Conservation (phyloP, 2,888 invertebrate species). For the Ferrisia virgata region DNA sequence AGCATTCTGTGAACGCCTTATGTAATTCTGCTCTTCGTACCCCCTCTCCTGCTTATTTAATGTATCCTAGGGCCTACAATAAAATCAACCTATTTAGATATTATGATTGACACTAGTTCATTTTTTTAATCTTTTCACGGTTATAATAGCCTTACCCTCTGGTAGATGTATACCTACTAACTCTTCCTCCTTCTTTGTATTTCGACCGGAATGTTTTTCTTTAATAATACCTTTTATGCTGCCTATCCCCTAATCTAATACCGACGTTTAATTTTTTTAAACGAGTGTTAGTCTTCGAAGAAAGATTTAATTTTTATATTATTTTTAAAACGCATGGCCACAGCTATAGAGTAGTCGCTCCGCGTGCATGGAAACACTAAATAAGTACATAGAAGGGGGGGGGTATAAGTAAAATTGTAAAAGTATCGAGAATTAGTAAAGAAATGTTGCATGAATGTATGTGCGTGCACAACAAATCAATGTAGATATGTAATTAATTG, state of each 20-base stretch:
- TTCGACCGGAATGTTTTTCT: constrained; percentile 20
- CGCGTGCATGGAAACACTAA: not conserved
- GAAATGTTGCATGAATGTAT: too few relatives aligned
- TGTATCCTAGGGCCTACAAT: not conserved
- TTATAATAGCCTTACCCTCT: constrained; percentile 2
- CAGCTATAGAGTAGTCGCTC: too few relatives aligned
- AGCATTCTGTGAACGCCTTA: not conserved
- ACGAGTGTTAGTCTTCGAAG: not conserved
- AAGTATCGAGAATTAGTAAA: too few relatives aligned
- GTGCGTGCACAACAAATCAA: too few relatives aligned
- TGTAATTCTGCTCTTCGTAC: not conserved
- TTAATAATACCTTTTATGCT: not conserved
- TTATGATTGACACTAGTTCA: constrained; percentile 15
- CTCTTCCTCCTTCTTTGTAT: not conserved
- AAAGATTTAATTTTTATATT: not conserved
- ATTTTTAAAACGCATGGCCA: not conserved
- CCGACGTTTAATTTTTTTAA: not conserved
- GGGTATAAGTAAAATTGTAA: too few relatives aligned
- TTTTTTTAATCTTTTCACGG: constrained; percentile 12
- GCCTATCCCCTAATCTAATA: constrained; percentile 3
- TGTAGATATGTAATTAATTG: too few relatives aligned
- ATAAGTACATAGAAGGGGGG: too few relatives aligned
- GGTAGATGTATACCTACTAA: not conserved
- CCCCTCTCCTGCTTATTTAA: not conserved
- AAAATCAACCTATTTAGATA: constrained; percentile 14